phyloP scores from a whole-genome alignment of 2,797 vertebrate genomes.

The Hydrolagus colliei region DNA sequence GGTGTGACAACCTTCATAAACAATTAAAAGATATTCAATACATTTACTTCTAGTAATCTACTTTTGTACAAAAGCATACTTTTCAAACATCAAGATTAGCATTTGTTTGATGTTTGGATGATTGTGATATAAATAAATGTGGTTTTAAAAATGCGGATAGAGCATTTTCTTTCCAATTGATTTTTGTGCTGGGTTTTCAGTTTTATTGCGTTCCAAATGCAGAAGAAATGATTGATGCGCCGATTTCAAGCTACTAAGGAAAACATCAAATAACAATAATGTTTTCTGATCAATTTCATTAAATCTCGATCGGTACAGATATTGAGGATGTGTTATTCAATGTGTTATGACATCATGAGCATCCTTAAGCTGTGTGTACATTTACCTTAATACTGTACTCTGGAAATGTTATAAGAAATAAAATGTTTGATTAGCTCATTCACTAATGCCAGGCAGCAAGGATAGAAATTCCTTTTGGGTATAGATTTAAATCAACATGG shows the following conservation, averaged over 20 bases:
- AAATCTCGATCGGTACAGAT: background rate
- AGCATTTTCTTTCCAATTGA: background rate
- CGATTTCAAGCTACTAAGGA: background rate
- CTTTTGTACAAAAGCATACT: too few relatives aligned
- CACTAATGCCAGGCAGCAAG: background rate
- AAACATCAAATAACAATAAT: background rate
- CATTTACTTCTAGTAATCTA: too few relatives aligned
- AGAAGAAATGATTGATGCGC: background rate
- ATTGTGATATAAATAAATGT: too few relatives aligned
- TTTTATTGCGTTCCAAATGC: background rate
- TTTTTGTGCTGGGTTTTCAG: background rate
- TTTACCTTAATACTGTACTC: too few relatives aligned
- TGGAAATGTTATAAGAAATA: background rate
- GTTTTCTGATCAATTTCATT: background rate
- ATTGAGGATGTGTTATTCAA: background rate
- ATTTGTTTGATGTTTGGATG: too few relatives aligned
- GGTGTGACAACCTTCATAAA: background rate
- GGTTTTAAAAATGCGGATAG: background rate
- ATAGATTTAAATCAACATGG: too few relatives aligned
- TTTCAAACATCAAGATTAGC: too few relatives aligned
- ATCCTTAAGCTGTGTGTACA: too few relatives aligned
- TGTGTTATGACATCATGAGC: background rate
- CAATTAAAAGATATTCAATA: too few relatives aligned
- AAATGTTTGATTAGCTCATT: background rate
- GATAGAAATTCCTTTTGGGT: too few relatives aligned